phyloP scores from a whole-genome alignment of 2,888 invertebrate genomes.

The Eupithecia centaureata region DNA sequence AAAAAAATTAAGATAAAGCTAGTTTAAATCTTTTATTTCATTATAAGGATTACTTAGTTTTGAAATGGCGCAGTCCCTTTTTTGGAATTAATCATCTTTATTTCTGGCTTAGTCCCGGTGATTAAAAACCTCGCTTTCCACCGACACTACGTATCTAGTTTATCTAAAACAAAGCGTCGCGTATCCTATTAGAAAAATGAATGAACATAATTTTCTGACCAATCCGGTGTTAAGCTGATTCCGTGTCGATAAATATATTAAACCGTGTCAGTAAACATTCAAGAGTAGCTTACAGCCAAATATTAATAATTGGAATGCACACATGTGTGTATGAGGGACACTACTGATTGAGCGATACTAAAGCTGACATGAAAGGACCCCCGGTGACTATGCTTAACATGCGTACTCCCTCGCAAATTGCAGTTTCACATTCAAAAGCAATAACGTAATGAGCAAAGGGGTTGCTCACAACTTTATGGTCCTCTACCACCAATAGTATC shows the following conservation, averaged over 20 bases:
- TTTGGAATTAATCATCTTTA: too few relatives aligned
- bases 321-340: neutral
- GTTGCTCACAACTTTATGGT: neutral
- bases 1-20: too few relatives aligned
- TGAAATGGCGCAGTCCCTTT: too few relatives aligned
- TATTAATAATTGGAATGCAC: neutral
- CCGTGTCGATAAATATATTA: neutral
- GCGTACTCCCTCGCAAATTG: neutral
- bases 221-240: neutral
- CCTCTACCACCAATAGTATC: too few relatives aligned
- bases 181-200: too few relatives aligned
- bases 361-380: neutral
- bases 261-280: too few relatives aligned
- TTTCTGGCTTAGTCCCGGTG: too few relatives aligned
- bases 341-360: neutral
- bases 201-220: neutral
- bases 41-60: too few relatives aligned
- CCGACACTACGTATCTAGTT: too few relatives aligned
- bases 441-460: neutral
- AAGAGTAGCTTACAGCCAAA: neutral
- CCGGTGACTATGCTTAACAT: neutral
- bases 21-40: too few relatives aligned
- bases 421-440: neutral
- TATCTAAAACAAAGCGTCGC: too few relatives aligned
- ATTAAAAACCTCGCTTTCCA: neutral